A percentile compares a stretch with the other conserved stretches of the same genome.
phyloP scores from a whole-genome alignment of 2,888 invertebrate species.

The Calliscelio sp. region DNA sequence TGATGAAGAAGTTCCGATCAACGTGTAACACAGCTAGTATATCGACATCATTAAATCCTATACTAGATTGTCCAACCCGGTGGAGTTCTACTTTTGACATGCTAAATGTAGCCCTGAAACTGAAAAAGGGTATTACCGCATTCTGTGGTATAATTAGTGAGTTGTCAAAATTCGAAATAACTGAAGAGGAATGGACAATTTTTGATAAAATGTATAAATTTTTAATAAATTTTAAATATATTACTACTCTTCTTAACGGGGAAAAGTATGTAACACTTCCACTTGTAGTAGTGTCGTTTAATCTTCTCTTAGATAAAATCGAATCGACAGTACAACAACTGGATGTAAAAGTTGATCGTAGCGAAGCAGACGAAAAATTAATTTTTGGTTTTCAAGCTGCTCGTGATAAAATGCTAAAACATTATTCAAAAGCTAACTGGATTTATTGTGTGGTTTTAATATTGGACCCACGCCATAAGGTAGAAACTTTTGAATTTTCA shows the following conservation, averaged over 20 bases:
- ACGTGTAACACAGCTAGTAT: constrained; percentile 59
- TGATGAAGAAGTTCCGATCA: constrained; percentile 62
- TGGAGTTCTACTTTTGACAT: constrained; percentile 71
- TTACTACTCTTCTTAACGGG: constrained; percentile 60
- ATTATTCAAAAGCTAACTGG: constrained; percentile 53
- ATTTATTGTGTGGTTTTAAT: constrained; percentile 48
- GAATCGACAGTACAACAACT: constrained; percentile 42
- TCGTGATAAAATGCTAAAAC: constrained; percentile 49
- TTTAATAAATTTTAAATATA: constrained; percentile 32
- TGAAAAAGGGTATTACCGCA: constrained; percentile 41
- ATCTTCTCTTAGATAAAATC: constrained; percentile 55
- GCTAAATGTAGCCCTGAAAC: constrained; percentile 57
- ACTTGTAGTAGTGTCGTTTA: constrained; percentile 50
- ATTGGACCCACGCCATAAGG: constrained; percentile 58
- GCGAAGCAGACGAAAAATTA: constrained; percentile 35
- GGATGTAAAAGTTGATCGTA: constrained; percentile 46
- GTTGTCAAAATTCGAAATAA: constrained; percentile 17
- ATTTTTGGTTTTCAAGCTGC: constrained; percentile 44
- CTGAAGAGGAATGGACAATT: constrained; percentile 55
- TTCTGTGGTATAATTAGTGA: not conserved
- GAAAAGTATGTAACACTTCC: constrained; percentile 70
- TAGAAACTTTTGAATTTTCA: constrained; percentile 45
- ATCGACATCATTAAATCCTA: constrained; percentile 33
- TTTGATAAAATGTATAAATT: constrained; percentile 51
- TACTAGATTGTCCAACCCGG: constrained; percentile 59